These are phyloP conservation scores for Heliconius eleuchia DNA, from an alignment of 1,140 invertebrate genomes.

Conservation along the genomic window DNA sequence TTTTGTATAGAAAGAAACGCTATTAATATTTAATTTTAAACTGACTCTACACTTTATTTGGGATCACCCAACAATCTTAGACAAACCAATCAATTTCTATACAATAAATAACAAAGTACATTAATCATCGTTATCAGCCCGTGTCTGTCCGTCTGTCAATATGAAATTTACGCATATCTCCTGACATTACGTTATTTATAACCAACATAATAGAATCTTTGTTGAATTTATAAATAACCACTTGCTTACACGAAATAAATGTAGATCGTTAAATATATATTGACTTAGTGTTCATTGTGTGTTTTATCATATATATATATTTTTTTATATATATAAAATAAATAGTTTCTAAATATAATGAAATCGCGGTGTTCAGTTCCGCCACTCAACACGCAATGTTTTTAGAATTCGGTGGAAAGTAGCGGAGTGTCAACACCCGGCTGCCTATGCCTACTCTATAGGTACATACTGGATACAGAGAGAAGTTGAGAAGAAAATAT, in stretches of 20 bases:
- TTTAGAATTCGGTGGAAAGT: too few species aligned
- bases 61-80: constrained; percentile 5
- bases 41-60: background rate
- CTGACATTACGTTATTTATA: constrained; percentile 41
- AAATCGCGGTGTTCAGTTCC: too few species aligned
- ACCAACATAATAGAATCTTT: constrained; percentile 48
- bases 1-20: background rate
- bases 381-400: too few species aligned
- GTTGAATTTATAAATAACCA: constrained; percentile 45
- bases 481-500: too few species aligned
- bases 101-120: constrained; percentile 26
- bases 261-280: constrained; percentile 31
- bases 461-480: too few species aligned
- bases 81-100: background rate
- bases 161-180: constrained; percentile 46
- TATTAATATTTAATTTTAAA: background rate
- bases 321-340: background rate
- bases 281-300: background rate
- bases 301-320: background rate
- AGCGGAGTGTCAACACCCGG: too few species aligned
- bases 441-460: too few species aligned
- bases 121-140: constrained; percentile 43
- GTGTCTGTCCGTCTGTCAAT: constrained; percentile 45
- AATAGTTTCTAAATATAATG: too few species aligned
- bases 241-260: constrained; percentile 32